Evolutionary conservation across 37 sponge, comb jelly and placozoan genomes (phyloP), one percentile per base, ranked within the genome.

Genomic region (Eunapius fragilis): DNA sequence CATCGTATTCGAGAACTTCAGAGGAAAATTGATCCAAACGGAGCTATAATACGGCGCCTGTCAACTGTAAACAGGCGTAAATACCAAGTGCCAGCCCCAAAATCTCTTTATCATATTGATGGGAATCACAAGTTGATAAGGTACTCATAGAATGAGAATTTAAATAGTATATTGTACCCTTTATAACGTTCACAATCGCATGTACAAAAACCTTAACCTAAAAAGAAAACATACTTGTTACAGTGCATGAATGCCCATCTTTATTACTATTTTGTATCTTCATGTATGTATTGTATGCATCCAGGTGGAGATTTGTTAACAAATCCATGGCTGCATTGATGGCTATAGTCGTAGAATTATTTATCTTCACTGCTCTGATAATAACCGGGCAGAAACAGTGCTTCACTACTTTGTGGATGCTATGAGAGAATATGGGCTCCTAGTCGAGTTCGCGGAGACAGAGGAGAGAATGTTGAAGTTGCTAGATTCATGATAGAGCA

Each of bases 321-420:
- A n/a, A 2, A 24, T 67, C 2, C 81, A 80, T 26, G 81, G 81
- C 6, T 80, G 81, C 37, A 80, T 80, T 32, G 81, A 80, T 80
- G 81, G 81, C 34, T 80, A 31, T 25, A 80, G 81, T 33, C 28
- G 70, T 7, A 28, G 81, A 24, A 80, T 80, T 24, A n/a, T 83
- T 73, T 83, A 73, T n/a, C 7, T 83, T 13, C 41, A 73, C 9
- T 27, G 67, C n/a, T 19, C 12, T 30, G 76, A 73, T 19, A 83
- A 83, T 35, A 83, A 83, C 28, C 49, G 31, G 9, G 84, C 84
- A 2, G 84, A 73, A 11, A 83, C 84, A 31, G 84, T 83, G 23
- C 75, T 83, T 3, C 25, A 75, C 5, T 47, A 72, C 1, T 83
- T 83, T 83, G 32, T 30, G 71, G 84, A 72, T 2, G 84, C 38